Evolutionary conservation across 2,888 invertebrate species (phyloP), one percentile per base, ranked within the genome.

Genomic region (Leucophenga montana): DNA sequence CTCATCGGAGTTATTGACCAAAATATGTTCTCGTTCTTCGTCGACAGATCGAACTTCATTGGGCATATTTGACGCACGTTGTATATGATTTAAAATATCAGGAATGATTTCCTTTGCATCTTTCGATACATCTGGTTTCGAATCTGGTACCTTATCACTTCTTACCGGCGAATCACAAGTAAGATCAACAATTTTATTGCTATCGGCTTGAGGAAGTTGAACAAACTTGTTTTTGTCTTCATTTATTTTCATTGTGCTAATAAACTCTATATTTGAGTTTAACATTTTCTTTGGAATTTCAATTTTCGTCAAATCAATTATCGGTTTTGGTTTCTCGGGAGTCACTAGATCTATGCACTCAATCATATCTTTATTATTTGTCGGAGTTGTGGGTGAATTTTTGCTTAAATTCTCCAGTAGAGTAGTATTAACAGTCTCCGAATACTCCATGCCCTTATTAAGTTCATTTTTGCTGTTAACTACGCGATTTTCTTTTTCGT

Each of bases 401-500:
- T 82, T 84, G 18, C 70, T 78, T 13, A 85, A 73, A 46, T 83
- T 83, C 53, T 89, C 89, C 64, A 88, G 77, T 22, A 89, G 73
- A 11, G 86, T 82, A 2, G 85, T 85, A 73, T 87, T 88, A 11
- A 88, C 84, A 13, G 85, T 85, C 71, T 89, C 89, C 9, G 87
- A 85, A 66, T 86, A 88, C 74, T 87, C 87, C 82, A 87, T 84
- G 53, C 85, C 87, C 70, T 88, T 89, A 74, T 88, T 88, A 3
- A 89, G 76, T 72, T 87, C 88, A 74, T 88, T 89, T 73, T 88
- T 87, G 71, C 84, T 88, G 67, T 86, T 88, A 1, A 88, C 87
- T 71, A 88, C 88, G 11, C 87, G 83, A 71, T 89, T 89, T 75
- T 89, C 88, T 71, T 88, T 88, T 70, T 89, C 89, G 66, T 87